phyloP scores from a whole-genome alignment of 2,888 invertebrate genomes.

The Cenopis cana region DNA sequence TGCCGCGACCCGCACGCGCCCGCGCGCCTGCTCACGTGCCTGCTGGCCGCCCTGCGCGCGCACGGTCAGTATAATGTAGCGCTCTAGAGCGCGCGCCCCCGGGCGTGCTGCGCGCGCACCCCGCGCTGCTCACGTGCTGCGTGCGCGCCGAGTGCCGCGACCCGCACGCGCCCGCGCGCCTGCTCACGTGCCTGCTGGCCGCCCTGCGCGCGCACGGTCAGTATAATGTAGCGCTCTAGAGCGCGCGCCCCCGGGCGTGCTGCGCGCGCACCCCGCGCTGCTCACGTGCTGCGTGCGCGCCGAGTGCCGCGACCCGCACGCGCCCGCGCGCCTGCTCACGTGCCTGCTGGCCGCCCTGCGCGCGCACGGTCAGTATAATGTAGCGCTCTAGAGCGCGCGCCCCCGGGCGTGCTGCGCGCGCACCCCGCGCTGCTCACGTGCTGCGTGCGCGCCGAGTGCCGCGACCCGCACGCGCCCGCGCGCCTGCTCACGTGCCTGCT shows the following conservation, averaged over 20 bases:
- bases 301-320: background rate
- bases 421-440: background rate
- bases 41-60: conserved; percentile 85
- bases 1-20: conserved; percentile 28
- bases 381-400: too few relatives aligned
- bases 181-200: conserved; percentile 22
- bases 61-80: conserved; percentile 94
- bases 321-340: background rate
- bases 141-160: conserved; percentile 88
- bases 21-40: conserved; percentile 78
- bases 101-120: conserved; percentile 65
- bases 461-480: conserved; percentile 5
- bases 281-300: conserved; percentile 12
- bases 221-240: too few relatives aligned
- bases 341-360: conserved; percentile 16
- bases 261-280: background rate
- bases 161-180: conserved; percentile 26
- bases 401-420: background rate
- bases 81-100: conserved; percentile 91
- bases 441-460: too few relatives aligned
- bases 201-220: conserved; percentile 8
- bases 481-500: conserved; percentile 12
- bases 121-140: conserved; percentile 81
- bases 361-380: background rate
- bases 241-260: too few relatives aligned